These are phyloP conservation scores for Apamea epomidion DNA, from an alignment of 2,888 invertebrate genomes.

Conservation along the genomic window DNA sequence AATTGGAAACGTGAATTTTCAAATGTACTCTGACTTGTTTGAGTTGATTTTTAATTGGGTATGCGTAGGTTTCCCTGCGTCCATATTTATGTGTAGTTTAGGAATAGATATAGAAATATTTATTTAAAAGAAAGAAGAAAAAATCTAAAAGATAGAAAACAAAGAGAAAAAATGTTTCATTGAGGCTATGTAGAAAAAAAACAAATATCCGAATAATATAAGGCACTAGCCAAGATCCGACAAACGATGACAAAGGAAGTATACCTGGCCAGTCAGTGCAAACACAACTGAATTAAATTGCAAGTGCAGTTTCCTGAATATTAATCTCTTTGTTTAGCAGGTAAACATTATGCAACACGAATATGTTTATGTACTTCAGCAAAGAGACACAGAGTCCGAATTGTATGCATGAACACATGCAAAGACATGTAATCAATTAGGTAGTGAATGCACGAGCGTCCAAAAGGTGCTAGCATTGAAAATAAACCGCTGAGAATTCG, in stretches of 20 bases:
- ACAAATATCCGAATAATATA: not conserved
- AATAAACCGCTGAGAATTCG: not conserved
- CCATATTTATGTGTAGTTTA: not conserved
- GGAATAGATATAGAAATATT: not conserved
- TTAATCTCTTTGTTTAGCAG: not conserved
- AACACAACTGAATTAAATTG: not conserved
- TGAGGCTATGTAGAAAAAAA: not conserved
- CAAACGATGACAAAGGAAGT: not conserved
- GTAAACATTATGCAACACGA: not conserved
- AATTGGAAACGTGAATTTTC: constrained; percentile 40
- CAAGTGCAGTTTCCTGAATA: not conserved
- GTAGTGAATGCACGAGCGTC: not conserved
- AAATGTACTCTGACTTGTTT: constrained; percentile 11
- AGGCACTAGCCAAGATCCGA: not conserved
- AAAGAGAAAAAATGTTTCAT: not conserved
- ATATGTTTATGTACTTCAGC: not conserved
- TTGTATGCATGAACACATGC: not conserved
- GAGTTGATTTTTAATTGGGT: constrained; percentile 14
- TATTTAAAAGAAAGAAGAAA: not conserved
- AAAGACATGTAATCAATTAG: not conserved
- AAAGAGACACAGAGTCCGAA: not conserved
- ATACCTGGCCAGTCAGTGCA: not conserved
- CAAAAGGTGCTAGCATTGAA: not conserved
- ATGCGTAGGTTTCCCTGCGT: not conserved
- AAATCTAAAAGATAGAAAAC: not conserved